Conservation (phyloP, 2,113 vertebrate species). For the Sylvietta virens region DNA sequence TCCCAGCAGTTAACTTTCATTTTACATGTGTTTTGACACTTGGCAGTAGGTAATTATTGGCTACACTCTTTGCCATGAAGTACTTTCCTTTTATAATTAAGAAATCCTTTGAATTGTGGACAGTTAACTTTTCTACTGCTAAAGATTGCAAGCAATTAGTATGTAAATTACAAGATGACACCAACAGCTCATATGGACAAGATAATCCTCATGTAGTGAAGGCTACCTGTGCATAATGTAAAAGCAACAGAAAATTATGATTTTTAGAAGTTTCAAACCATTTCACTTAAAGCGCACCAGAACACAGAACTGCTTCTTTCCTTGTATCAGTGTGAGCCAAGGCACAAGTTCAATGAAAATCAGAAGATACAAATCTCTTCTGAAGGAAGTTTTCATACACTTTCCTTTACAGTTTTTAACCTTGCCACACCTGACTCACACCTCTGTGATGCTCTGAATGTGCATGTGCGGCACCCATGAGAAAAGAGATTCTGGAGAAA, state of each 20-base stretch:
- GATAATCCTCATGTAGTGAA: background rate
- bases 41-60: constrained; percentile 21
- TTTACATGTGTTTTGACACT: background rate
- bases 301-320: background rate
- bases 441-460: background rate
- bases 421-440: background rate
- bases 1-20: background rate
- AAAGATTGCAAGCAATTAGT: background rate
- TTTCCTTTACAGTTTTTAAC: background rate
- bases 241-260: background rate
- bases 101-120: background rate
- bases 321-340: background rate
- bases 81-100: background rate
- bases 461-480: background rate
- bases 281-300: background rate
- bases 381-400: background rate
- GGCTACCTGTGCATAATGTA: background rate
- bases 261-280: background rate
- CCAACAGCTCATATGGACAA: background rate
- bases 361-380: background rate
- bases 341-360: background rate
- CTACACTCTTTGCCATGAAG: background rate
- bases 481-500: background rate
- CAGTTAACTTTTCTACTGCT: background rate
- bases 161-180: constrained; percentile 24